Evolutionary conservation across 1,140 invertebrate genomes (phyloP), one percentile per base, ranked within the genome.

Genomic region (Drosophila suzukii): DNA sequence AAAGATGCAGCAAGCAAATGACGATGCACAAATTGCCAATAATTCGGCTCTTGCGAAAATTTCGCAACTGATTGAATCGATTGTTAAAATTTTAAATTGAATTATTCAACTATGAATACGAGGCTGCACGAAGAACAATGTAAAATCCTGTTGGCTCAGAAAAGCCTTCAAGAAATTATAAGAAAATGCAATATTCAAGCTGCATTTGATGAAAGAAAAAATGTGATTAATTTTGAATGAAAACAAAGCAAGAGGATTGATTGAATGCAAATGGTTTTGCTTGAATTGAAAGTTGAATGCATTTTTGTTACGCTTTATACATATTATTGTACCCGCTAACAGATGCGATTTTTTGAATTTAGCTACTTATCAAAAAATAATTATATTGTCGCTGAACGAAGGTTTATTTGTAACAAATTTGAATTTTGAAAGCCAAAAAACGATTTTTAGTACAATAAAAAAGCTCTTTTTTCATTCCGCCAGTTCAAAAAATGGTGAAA

Each of bases 1-100:
- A 62, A 39, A 58, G 56, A 53, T 63, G 27, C 32, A 62, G 56
- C 10, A 38, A 20, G 50, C 43, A 66, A 61, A 57, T 59, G 60
- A 63, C 20, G 60, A 53, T 66, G 65, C 46, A 68, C 62, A 68
- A 68, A 68, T 68, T 57, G 36, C 50, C 67, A 71, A 71, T 71
- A 71, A 70, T 70, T 70, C 44, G 15, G 15, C 43, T 34, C 24
- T 44, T 56, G 12, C 5, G 55, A 44, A 20, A 66, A 66, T 65
- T 63, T 50, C 4, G 61, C 61, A 68, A 41, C 66, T 71, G 68
- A 71, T 49, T 71, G 65, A 71, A 41, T 71, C 68, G 66, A 72
- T 71, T 71, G 51, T 57, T 70, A 36, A 57, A 70, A 57, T 70
- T 63, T 56, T 70, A 36, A 70, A 71, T 71, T 58, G 68, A 20